These are phyloP conservation scores for Mnemiopsis leidyi DNA, from an alignment of 37 sponge, comb jelly and placozoan species.

Conservation along the genomic window DNA sequence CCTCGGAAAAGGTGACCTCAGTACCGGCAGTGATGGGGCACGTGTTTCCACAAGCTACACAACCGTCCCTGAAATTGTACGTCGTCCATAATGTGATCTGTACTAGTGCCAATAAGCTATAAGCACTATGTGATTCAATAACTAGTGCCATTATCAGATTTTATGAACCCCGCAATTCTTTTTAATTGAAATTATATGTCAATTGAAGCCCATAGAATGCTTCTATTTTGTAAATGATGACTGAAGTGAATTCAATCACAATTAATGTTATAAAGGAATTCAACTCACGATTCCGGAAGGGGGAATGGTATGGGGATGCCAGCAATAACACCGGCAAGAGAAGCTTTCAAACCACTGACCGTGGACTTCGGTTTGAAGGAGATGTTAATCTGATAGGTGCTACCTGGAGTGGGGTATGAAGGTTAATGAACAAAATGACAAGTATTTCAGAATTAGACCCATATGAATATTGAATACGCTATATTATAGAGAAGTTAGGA, in stretches of 20 bases:
- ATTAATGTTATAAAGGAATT: neutral
- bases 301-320: slow-evolving; percentile 50
- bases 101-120: too few species aligned
- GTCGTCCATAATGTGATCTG: too few species aligned
- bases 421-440: too few species aligned
- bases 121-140: too few species aligned
- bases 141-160: too few species aligned
- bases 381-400: slow-evolving; percentile 35
- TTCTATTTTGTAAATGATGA: neutral
- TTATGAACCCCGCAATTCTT: neutral
- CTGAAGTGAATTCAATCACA: neutral
- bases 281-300: slow-evolving; percentile 9
- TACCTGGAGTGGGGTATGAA: neutral
- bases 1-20: slow-evolving; percentile 35
- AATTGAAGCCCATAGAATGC: neutral
- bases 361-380: neutral
- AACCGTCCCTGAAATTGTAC: slow-evolving; percentile 62
- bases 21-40: slow-evolving; percentile 43
- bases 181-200: neutral
- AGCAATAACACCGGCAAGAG: slow-evolving; percentile 27
- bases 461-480: too few species aligned
- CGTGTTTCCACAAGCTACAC: slow-evolving; percentile 43
- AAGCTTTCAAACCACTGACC: neutral
- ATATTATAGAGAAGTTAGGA: too few species aligned
- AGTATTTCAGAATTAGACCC: too few species aligned